Evolutionary conservation across 2,888 invertebrate species (phyloP).

Genomic region (Limnephilus auricula): DNA sequence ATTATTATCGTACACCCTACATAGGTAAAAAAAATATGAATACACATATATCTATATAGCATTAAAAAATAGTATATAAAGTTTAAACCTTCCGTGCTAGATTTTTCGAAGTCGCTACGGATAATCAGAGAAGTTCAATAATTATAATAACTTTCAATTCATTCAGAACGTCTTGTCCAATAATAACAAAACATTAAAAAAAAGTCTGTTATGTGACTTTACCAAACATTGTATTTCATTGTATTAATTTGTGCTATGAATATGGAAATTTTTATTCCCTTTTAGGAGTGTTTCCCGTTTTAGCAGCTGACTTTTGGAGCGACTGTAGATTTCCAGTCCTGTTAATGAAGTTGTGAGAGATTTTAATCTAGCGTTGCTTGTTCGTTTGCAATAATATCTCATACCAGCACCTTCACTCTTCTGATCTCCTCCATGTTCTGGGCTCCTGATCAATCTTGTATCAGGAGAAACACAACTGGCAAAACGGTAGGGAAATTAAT

Average conservation of each 20-base stretch:
- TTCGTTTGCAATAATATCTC: conserved; percentile 23
- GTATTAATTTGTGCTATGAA: background rate
- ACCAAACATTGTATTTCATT: background rate
- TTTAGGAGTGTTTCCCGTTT: background rate
- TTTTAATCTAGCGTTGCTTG: conserved; percentile 3
- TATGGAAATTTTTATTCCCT: background rate
- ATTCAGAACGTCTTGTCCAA: background rate
- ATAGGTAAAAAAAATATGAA: too few relatives aligned
- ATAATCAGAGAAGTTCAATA: background rate
- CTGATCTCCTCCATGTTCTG: background rate
- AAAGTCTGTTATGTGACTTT: background rate
- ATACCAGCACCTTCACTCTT: conserved; percentile 22
- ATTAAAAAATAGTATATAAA: too few relatives aligned
- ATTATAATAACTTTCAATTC: background rate
- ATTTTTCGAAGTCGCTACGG: background rate
- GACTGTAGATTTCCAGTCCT: background rate
- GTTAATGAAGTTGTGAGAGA: conserved; percentile 27
- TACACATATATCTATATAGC: too few relatives aligned
- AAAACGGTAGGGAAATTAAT: background rate
- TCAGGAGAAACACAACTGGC: conserved; percentile 2
- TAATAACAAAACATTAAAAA: background rate
- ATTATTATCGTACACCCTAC: too few relatives aligned
- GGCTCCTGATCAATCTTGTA: conserved; percentile 20
- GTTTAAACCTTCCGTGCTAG: background rate
- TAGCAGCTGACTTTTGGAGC: background rate